These are phyloP conservation scores for Chaetops frenatus DNA, from an alignment of 2,113 vertebrate genomes.

Conservation along the genomic window DNA sequence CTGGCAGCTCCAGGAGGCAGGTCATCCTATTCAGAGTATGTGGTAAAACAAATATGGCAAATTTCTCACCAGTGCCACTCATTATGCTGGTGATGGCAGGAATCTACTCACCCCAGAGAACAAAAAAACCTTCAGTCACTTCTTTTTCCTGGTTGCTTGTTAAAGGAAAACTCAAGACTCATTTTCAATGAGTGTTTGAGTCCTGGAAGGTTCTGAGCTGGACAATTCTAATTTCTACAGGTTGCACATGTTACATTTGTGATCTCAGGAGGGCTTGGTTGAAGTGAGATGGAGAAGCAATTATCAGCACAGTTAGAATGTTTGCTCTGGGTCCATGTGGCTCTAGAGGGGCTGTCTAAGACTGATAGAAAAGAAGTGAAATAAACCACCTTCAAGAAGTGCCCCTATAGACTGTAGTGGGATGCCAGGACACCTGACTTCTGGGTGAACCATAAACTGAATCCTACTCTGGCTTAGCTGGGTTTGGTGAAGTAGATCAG, in stretches of 20 bases:
- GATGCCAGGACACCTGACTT: neutral
- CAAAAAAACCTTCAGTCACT: rapidly evolving
- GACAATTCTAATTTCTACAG: neutral
- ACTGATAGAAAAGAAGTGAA: neutral
- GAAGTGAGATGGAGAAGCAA: neutral
- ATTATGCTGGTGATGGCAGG: neutral
- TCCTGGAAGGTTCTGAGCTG: neutral
- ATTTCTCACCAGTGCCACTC: neutral
- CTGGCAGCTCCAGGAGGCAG: neutral
- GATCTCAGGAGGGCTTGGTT: neutral
- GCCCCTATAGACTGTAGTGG: neutral
- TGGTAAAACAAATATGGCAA: neutral
- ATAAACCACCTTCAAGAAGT: neutral
- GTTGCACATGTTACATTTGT: neutral
- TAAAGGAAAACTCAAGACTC: neutral
- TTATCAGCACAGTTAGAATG: neutral
- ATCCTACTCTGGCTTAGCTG: neutral
- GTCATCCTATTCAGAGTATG: neutral
- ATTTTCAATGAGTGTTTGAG: neutral
- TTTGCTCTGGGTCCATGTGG: neutral
- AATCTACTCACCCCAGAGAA: neutral
- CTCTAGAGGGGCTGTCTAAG: neutral
- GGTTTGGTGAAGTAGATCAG: neutral
- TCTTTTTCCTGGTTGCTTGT: neutral
- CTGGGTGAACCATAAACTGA: neutral